A percentile compares a stretch with the other conserved stretches of the same genome.
phyloP scores from a whole-genome alignment of 2,888 invertebrate species.

The Tillus elongatus region DNA sequence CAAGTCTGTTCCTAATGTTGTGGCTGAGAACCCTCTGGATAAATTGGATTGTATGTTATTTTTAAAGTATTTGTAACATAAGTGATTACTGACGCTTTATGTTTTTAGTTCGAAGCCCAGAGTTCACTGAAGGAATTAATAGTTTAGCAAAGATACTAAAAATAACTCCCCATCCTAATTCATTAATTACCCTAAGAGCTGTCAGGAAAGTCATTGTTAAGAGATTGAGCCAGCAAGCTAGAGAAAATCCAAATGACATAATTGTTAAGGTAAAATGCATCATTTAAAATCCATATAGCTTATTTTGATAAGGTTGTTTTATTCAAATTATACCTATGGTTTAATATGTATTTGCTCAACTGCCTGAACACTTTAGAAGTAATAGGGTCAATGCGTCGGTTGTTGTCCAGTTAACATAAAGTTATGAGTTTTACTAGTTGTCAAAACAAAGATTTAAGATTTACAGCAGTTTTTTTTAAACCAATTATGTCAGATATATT shows the following conservation, averaged over 20 bases:
- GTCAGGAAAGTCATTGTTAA: constrained; percentile 53
- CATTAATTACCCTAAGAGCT: constrained; percentile 64
- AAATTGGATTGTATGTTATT: constrained; percentile 71
- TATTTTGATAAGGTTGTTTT: too few relatives aligned
- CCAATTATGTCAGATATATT: too few relatives aligned
- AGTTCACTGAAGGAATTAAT: constrained; percentile 76
- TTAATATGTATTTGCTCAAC: too few relatives aligned
- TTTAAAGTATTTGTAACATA: constrained; percentile 2
- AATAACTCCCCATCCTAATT: constrained; percentile 72
- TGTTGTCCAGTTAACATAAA: too few relatives aligned
- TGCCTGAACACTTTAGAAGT: too few relatives aligned
- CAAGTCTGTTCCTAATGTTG: constrained; percentile 58
- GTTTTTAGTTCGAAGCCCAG: constrained; percentile 65
- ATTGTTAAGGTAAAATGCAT: constrained; percentile 40
- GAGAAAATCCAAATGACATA: constrained; percentile 47
- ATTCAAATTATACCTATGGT: too few relatives aligned
- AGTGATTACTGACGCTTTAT: neutral
- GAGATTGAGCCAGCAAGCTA: constrained; percentile 50
- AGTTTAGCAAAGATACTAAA: constrained; percentile 69
- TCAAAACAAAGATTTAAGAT: too few relatives aligned
- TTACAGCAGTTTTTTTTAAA: too few relatives aligned
- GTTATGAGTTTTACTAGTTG: too few relatives aligned
- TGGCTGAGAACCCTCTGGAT: constrained; percentile 75
- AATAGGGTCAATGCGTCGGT: too few relatives aligned
- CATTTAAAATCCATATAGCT: too few relatives aligned